Conservation (phyloP, 2,113 vertebrate species). For the Thalassarche chlororhynchos region DNA sequence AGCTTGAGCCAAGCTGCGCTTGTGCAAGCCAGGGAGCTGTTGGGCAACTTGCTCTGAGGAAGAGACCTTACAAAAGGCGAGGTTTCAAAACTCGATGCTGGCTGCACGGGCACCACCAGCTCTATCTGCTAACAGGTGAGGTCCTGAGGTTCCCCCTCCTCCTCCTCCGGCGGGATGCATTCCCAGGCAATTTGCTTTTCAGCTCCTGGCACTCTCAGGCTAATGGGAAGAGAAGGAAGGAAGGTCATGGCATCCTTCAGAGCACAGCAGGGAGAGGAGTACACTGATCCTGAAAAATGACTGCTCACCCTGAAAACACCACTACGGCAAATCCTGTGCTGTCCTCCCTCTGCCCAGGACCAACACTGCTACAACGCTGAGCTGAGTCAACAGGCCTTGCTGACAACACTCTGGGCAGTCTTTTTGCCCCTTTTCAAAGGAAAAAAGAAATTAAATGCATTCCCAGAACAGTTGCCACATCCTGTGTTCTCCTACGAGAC, state of each 20-base stretch:
- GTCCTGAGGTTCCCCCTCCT: neutral
- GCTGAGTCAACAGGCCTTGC: neutral
- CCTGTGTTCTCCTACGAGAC: neutral
- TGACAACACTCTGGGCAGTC: neutral
- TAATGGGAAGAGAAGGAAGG: neutral
- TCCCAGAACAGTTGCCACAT: neutral
- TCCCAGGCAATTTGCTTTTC: neutral
- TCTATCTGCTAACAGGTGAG: neutral
- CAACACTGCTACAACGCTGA: fast-evolving
- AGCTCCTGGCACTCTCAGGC: neutral
- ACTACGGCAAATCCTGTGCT: fast-evolving
- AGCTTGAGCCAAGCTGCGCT: neutral
- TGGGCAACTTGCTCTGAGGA: neutral
- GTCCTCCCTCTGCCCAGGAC: neutral
- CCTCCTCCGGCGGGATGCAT: neutral
- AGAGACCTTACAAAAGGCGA: neutral
- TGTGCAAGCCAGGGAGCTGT: neutral
- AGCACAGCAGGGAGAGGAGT: neutral
- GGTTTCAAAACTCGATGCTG: neutral
- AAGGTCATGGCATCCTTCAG: neutral
- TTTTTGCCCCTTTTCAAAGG: neutral
- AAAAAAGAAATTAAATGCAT: neutral
- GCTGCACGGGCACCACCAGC: neutral
- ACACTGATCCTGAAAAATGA: neutral
- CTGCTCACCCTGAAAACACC: neutral